A percentile compares a stretch with the other conserved stretches of the same genome.
Evolutionary conservation across 2,888 invertebrate genomes (phyloP).

Genomic region (Stenodera caucasica): DNA sequence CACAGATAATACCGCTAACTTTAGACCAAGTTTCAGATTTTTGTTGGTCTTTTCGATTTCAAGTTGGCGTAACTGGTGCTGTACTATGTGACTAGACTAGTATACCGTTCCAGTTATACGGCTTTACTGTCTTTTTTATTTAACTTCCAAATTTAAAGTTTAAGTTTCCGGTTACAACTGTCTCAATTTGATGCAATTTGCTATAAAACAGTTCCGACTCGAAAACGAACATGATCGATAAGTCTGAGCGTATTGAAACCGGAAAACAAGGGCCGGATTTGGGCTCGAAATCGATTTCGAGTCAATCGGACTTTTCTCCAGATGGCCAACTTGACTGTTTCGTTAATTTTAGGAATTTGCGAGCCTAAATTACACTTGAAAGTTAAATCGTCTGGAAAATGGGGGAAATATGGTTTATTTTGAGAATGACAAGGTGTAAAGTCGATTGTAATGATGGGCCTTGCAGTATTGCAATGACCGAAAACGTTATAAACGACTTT

Average conservation of each 20-base stretch:
- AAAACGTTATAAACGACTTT: not conserved
- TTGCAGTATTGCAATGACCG: not conserved
- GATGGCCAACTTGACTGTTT: no score
- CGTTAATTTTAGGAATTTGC: no score
- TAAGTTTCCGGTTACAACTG: conserved; percentile 10
- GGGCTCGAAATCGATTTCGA: no score
- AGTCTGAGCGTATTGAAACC: no score
- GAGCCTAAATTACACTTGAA: no score
- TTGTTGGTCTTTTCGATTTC: conserved; percentile 52
- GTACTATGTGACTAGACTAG: conserved; percentile 45
- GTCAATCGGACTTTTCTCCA: no score
- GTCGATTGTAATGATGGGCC: not conserved
- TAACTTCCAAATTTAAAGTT: conserved; percentile 31
- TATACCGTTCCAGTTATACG: conserved; percentile 35
- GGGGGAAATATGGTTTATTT: no score
- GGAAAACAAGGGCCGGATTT: no score
- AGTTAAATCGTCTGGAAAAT: no score
- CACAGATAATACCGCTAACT: conserved; percentile 50
- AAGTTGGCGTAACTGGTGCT: conserved; percentile 37
- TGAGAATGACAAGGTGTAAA: no score
- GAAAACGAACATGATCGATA: no score
- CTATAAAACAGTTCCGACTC: conserved; percentile 13
- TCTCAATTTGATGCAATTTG: not conserved
- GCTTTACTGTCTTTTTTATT: conserved; percentile 34
- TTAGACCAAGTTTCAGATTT: conserved; percentile 46